These are phyloP conservation scores for Eidolon dupreanum DNA, from an alignment of 2,797 vertebrate species.

Conservation along the genomic window DNA sequence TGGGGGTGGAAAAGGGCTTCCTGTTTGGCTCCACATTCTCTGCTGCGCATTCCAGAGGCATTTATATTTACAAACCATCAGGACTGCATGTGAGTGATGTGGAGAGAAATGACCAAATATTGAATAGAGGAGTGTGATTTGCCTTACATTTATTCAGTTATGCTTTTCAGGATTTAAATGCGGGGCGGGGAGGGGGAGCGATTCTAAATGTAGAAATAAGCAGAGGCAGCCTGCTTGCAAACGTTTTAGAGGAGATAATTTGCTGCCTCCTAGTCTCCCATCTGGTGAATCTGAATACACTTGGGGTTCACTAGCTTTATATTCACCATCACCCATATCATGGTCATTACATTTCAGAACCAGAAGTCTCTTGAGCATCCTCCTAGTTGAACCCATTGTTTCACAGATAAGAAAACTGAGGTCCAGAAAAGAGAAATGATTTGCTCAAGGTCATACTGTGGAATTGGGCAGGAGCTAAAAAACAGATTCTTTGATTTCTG, in stretches of 20 bases:
- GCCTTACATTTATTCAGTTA: slow-evolving; percentile 39
- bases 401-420: not conserved
- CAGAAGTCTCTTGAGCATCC: not conserved
- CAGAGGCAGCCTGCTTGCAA: not conserved
- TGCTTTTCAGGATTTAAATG: slow-evolving; percentile 24
- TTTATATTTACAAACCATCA: slow-evolving; percentile 13
- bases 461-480: not conserved
- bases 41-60: slow-evolving; percentile 23
- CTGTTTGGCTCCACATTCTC: not conserved
- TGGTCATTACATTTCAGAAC: not conserved
- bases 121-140: slow-evolving; percentile 33
- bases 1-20: slow-evolving; percentile 7
- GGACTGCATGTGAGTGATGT: not conserved
- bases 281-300: not conserved
- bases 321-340: not conserved
- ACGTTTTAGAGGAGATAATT: not conserved
- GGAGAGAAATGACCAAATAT: slow-evolving; percentile 45
- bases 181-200: not conserved
- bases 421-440: not conserved
- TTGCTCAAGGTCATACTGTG: not conserved
- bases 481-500: not conserved
- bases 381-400: not conserved
- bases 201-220: not conserved
- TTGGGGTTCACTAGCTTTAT: not conserved
- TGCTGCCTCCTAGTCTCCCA: not conserved